Conservation (phyloP, 2,797 vertebrate genomes). For the Melanotaenia parkinsoni region DNA sequence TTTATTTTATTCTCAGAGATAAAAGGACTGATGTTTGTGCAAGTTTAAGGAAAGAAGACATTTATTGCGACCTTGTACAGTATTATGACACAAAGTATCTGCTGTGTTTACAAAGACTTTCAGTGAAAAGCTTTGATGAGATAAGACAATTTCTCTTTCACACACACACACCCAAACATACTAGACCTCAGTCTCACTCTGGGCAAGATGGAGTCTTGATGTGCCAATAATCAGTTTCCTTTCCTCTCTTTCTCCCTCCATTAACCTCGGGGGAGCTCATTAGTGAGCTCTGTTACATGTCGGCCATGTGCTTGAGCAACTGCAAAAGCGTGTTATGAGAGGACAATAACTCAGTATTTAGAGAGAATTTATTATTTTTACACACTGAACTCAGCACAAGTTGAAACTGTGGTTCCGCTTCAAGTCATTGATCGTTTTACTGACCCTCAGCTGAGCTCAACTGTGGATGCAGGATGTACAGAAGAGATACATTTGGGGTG, state of each 20-base stretch:
- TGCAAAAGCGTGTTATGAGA: slow-evolving; percentile 22
- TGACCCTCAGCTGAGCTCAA: not conserved
- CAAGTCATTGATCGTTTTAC: slow-evolving; percentile 12
- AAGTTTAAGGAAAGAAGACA: not conserved
- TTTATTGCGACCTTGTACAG: not conserved
- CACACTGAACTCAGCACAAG: not conserved
- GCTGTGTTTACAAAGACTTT: slow-evolving; percentile 18
- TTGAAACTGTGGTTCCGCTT: slow-evolving; percentile 30
- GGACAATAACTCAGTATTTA: slow-evolving; percentile 8
- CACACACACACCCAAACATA: slow-evolving; percentile 11
- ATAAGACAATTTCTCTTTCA: slow-evolving; percentile 3
- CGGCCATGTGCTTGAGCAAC: slow-evolving; percentile 30
- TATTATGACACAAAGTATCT: not conserved
- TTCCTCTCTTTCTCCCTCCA: slow-evolving; percentile 22
- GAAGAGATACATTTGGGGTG: not conserved
- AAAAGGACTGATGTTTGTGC: not conserved
- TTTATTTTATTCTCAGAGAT: not conserved
- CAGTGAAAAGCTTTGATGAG: slow-evolving; percentile 22
- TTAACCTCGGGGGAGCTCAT: slow-evolving; percentile 57
- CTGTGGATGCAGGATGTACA: not conserved
- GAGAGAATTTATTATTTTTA: slow-evolving; percentile 22
- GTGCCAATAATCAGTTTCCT: slow-evolving; percentile 49
- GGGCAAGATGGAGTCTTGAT: slow-evolving; percentile 42
- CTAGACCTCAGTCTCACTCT: slow-evolving; percentile 46
- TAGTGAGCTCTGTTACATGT: slow-evolving; percentile 40